Evolutionary conservation across 2,888 invertebrate species (phyloP), one percentile per base, ranked within the genome.

Genomic region (Platycnemis pennipes): DNA sequence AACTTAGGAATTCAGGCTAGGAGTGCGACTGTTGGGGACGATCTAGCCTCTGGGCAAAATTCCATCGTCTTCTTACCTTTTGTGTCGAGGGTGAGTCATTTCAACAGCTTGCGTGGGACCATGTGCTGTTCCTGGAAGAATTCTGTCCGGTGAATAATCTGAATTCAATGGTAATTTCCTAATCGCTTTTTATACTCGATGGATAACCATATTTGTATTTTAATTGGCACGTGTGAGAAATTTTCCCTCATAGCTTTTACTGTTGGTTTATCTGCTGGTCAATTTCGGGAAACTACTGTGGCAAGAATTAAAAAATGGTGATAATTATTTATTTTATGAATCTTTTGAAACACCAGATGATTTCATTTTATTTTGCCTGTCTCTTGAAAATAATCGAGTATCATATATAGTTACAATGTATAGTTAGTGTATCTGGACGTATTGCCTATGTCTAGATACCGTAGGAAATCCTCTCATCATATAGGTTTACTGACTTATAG

Each of bases 71-170:
- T 53, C 53, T 19, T 53, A 37, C 53, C 89, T 22, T 56, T 53
- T 37, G 42, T 42, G 89, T 63, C 11, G 26, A 2, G 89, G 19
- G 22, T 89, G 89, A 89, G 53, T 89, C 89, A 89, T 22, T 63
- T 26, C 53, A 89, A 22, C 22, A 42, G 1, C 22, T n/a, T 56
- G 56, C 49, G 89, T 89, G 89, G 56, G 89, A 86, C 37, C 19
- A 56, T 63, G 63, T 56, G 89, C 53, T 37, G 53, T 31, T 56
- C 22, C 37, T 88, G 49, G 31, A 49, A 53, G 89, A 89, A 89
- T 56, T 49, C 89, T 46, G 37, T n/a, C 42, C 37, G 16, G 89
- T 89, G 89, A 89, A 89, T 89, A 56, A 89, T 89, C 5, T 56
- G 42, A 53, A 89, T 37, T 37, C 56, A 42, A 89, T 89, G 42